Evolutionary conservation across 2,888 invertebrate genomes (phyloP).

Genomic region (Polymixis flavicincta): DNA sequence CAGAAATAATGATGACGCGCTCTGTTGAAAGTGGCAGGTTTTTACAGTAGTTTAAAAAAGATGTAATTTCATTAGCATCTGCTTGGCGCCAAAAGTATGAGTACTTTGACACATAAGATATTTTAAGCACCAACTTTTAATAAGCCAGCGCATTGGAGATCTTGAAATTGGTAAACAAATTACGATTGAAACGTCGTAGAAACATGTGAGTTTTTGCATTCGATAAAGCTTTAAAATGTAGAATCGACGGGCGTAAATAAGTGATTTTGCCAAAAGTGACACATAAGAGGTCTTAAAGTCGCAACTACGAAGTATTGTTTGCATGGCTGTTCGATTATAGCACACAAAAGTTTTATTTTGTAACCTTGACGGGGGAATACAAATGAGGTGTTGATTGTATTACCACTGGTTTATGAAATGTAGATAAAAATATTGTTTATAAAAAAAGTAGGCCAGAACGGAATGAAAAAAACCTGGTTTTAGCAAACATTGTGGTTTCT

Average conservation of each 20-base stretch:
- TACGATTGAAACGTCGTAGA: too few species aligned
- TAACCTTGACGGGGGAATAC: not conserved
- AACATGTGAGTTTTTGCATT: too few species aligned
- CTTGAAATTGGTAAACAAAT: conserved; percentile 2
- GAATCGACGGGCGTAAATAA: too few species aligned
- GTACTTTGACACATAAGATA: not conserved
- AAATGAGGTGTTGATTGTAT: not conserved
- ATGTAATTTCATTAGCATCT: conserved; percentile 24
- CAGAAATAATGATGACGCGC: conserved; percentile 40
- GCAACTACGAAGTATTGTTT: not conserved
- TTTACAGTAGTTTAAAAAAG: conserved; percentile 8
- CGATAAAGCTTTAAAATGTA: too few species aligned
- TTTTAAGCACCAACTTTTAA: conserved; percentile 4
- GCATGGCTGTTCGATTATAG: not conserved
- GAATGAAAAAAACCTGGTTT: not conserved
- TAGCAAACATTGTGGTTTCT: not conserved
- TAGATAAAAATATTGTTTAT: not conserved
- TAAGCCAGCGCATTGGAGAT: not conserved
- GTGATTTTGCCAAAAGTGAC: too few species aligned
- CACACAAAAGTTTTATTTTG: not conserved
- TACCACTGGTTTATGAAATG: not conserved
- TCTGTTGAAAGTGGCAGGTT: conserved; percentile 14
- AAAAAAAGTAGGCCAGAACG: not conserved
- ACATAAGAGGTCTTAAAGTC: too few species aligned
- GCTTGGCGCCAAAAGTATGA: not conserved